Evolutionary conservation across 2,888 invertebrate genomes (phyloP), one percentile per base, ranked within the genome.

Genomic region (Orthosia cruda): DNA sequence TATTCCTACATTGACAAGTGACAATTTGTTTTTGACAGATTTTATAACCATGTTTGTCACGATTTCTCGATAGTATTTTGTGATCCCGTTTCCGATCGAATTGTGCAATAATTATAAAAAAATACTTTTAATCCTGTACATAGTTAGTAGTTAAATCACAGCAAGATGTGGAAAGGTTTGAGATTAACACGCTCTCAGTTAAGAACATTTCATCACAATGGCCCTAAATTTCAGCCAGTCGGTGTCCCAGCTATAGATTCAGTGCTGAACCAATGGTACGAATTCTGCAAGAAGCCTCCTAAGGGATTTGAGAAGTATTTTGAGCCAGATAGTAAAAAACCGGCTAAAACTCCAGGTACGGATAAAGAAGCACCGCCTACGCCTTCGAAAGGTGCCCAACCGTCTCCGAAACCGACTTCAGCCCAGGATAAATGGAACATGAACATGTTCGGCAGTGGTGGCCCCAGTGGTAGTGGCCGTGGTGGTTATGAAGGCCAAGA

Each of bases 301-400:
- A 99, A 99, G 95, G 99, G 99, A 1, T 99, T 99, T 94, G 99
- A 99, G 92, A 99, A 99, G 91, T 99, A 98, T 93, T 99, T 98
- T 89, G 97, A 98, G 90, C 98, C 98, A 13, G 97, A 97, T 32
- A 92, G 95, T 84, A 94, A 97, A 62, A 97, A 97, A 91, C 93
- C 95, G 63, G 85, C 91, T 12, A 97, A 97, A 91, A 91, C 87
- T 32, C 85, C 93, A 45, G 93, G 23, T 67, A 63, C 68, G 1
- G 80, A 93, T 61, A 94, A 95, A 88, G 95, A 94, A 89, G 94
- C 92, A 57, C 84, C 93, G 16, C 93, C 96, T 20, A 89, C 96
- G 69, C 93, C 97, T 1, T 92, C 96, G 16, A 95, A 96, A 91
- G 94, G 93, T 83, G 90, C 95, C 61, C 92, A 95, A 16, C 90